Evolutionary conservation across 2,888 invertebrate genomes (phyloP), one percentile per base, ranked within the genome.

Genomic region (Margaritifera margaritifera): DNA sequence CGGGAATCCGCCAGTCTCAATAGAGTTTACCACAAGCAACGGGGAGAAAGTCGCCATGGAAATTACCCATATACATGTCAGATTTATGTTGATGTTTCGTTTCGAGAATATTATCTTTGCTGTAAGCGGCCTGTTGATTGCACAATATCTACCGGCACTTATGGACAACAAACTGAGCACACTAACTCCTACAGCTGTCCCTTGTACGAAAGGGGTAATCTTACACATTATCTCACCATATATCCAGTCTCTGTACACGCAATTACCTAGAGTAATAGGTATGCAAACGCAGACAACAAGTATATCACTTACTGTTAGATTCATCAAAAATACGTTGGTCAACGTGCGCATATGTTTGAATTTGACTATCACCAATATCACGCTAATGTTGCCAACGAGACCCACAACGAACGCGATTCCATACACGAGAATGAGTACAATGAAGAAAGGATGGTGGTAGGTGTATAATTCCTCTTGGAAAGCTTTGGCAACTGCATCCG

Each of bases 271-370:
- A 1, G 83, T 85, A 8, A 84, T 75, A 1, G 85, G 85, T 62
- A 85, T 82, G 64, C 84, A 85, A 15, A 86, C 76, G 19, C 77
- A 64, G 27, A 83, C 77, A 6, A 86, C 86, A 22, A 85, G 73
- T 31, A 86, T 60, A 67, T 85, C 85, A n/a, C 83, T 84, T 11
- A 84, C 62, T 18, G 84, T 80, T 55, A 86, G 71, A 68, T 84
- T 86, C 31, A 86, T 74, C 20, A 85, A 75, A 64, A 84, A 84
- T 22, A 83, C 79, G 66, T 85, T 85, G 19, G 84, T 86, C 11
- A 84, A 53, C 0, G 85, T 85, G 18, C 85, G 71, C 83, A 85
- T 83, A 64, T 78, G 80, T 55, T 80, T 77, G 63, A 82, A 82
- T 51, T 78, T 73, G 22, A 80, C 66, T 11, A 85, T 83, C 8